Evolutionary conservation across 1,140 invertebrate genomes (phyloP).

Genomic region (Monomorium pharaonis): DNA sequence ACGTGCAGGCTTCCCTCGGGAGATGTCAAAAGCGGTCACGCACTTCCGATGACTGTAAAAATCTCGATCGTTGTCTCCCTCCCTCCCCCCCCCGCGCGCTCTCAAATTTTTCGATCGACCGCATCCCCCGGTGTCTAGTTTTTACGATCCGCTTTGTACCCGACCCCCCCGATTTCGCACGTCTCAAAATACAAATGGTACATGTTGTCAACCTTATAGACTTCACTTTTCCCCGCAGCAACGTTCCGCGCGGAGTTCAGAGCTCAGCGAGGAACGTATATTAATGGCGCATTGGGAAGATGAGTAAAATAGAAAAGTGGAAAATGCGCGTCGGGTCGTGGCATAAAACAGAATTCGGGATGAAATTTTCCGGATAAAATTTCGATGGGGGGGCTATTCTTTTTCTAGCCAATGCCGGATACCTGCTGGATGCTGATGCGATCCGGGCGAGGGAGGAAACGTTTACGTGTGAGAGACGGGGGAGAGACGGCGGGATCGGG

Average conservation of each 20-base stretch:
- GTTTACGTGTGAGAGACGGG: constrained; percentile 30
- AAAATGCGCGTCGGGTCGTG: not conserved
- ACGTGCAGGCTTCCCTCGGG: constrained; percentile 35
- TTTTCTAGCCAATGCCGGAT: constrained; percentile 28
- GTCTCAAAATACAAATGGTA: not conserved
- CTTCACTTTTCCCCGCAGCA: not conserved
- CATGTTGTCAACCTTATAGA: not conserved
- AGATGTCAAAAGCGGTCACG: constrained; percentile 48
- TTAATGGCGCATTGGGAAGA: constrained; percentile 3
- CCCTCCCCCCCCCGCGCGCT: not conserved
- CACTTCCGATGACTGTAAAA: constrained; percentile 6
- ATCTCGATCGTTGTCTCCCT: constrained; percentile 1
- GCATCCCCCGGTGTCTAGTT: not conserved
- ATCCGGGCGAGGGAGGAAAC: constrained; percentile 19
- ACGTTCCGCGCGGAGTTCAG: not conserved
- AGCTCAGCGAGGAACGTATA: not conserved
- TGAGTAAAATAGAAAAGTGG: not conserved
- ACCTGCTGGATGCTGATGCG: constrained; percentile 39
- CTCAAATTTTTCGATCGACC: constrained; percentile 20
- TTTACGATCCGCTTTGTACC: constrained; percentile 16
- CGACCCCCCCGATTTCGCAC: not conserved
- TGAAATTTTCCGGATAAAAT: constrained; percentile 47
- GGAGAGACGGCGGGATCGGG: constrained; percentile 39
- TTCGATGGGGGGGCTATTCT: constrained; percentile 10
- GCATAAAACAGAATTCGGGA: constrained; percentile 14